phyloP scores from a whole-genome alignment of 2,113 vertebrate genomes.

The Cromileptes altivelis region DNA sequence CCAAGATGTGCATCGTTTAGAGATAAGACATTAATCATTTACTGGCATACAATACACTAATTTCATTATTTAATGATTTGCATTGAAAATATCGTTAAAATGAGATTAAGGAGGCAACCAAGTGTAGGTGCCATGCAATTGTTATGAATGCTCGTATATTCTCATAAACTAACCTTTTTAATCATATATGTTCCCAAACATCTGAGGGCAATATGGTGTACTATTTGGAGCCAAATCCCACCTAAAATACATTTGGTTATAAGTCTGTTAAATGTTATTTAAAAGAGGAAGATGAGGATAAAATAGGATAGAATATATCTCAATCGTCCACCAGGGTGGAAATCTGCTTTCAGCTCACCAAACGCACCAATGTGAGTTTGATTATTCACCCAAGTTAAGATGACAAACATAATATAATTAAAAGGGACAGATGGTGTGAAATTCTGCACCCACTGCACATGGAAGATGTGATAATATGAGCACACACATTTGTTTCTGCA shows the following conservation, averaged over 20 bases:
- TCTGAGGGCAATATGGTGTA: background rate
- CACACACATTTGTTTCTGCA: conserved; percentile 14
- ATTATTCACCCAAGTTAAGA: background rate
- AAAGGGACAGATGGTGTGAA: background rate
- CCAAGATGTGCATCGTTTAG: conserved; percentile 56
- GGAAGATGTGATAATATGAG: conserved; percentile 18
- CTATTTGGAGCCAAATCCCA: background rate
- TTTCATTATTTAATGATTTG: conserved; percentile 79
- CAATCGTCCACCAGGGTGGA: no score
- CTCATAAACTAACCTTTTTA: conserved; percentile 56
- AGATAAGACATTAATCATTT: conserved; percentile 73
- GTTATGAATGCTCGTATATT: conserved; percentile 48
- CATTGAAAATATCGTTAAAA: conserved; percentile 76
- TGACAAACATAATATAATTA: background rate
- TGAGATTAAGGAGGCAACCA: conserved; percentile 65
- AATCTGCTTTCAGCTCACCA: no score
- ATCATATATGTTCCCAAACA: conserved; percentile 41
- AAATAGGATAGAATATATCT: no score
- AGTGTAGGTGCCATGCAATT: conserved; percentile 32
- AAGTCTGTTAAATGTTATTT: background rate
- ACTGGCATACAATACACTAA: conserved; percentile 52
- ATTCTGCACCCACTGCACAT: conserved; percentile 4
- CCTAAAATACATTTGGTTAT: background rate
- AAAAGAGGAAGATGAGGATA: background rate
- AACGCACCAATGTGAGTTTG: background rate